Evolutionary conservation across 2,113 vertebrate species (phyloP), one percentile per base, ranked within the genome.

Genomic region (Acanthisitta chloris): DNA sequence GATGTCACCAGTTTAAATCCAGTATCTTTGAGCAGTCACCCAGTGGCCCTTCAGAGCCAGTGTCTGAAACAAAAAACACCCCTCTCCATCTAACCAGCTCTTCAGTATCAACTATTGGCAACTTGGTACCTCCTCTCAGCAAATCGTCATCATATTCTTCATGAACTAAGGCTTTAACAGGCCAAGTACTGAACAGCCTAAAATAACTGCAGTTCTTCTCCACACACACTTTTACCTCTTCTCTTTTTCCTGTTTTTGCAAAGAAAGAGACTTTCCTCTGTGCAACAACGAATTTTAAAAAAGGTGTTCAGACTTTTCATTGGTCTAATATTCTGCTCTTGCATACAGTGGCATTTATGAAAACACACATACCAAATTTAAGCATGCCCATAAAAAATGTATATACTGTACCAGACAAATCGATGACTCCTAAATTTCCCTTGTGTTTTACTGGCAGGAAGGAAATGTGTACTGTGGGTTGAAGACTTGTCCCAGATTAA

Each of bases 391-490:
- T 64, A 17, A 65, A 73, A 92, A 82, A 43, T 19, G 8, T 61
- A 49, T 58, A 29, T 42, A 48, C 33, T n/a, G 14, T 70, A 61
- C 72, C 51, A 78, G 57, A 61, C 14, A 8, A 79, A 62, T 62
- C 0, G 0, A 40, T 13, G 7, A 31, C 29, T 58, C 6, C 46
- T 91, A 69, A 87, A 92, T 49, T 65, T 24, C 55, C 33, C 36
- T 86, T 96, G 10, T 96, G 66, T 97, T 88, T 97, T 59, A 55
- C 88, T 93, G 96, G 79, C 97, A 98, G 98, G 98, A 98, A 93
- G 98, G 98, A 61, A 98, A 98, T 29, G 98, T 98, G 34, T 98
- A 98, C 80, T 98, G 98, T 92, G 97, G 98, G 61, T 92, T 98
- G 95, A 98, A 98, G 97, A 98, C 98, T 38, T 98, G 98, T 77